Conservation (phyloP, 1,140 invertebrate genomes). For the Panulirus ornatus region DNA sequence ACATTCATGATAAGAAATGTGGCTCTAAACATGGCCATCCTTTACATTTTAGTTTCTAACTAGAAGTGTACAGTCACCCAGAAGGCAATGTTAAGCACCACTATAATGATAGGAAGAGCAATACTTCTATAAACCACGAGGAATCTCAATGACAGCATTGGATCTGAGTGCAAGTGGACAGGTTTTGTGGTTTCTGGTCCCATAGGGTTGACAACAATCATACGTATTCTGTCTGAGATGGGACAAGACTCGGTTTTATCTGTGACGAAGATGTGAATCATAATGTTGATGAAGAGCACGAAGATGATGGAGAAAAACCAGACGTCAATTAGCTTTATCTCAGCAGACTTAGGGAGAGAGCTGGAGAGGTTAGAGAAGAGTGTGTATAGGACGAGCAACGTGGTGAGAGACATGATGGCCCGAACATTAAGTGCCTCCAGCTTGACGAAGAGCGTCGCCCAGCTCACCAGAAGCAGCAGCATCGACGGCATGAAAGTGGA, state of each 20-base stretch:
- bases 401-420: constrained; percentile 62
- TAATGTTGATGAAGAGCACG: constrained; percentile 55
- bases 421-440: constrained; percentile 33
- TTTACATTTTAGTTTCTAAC: too few relatives aligned
- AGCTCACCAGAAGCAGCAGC: constrained; percentile 37
- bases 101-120: too few relatives aligned
- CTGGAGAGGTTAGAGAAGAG: constrained; percentile 58
- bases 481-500: constrained; percentile 57
- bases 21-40: too few relatives aligned
- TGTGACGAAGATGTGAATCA: constrained; percentile 49
- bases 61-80: too few relatives aligned
- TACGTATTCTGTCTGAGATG: too few relatives aligned
- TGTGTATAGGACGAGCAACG: constrained; percentile 67
- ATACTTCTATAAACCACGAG: too few relatives aligned
- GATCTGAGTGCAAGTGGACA: too few relatives aligned
- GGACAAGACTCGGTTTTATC: not conserved
- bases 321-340: constrained; percentile 60
- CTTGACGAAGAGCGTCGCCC: constrained; percentile 45
- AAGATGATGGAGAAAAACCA: constrained; percentile 65
- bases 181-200: too few relatives aligned
- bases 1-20: too few relatives aligned
- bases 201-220: too few relatives aligned
- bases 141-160: too few relatives aligned
- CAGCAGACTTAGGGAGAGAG: constrained; percentile 38
- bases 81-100: too few relatives aligned